Evolutionary conservation across 2,797 vertebrate species (phyloP).

Genomic region (Malacoctenus gilli): DNA sequence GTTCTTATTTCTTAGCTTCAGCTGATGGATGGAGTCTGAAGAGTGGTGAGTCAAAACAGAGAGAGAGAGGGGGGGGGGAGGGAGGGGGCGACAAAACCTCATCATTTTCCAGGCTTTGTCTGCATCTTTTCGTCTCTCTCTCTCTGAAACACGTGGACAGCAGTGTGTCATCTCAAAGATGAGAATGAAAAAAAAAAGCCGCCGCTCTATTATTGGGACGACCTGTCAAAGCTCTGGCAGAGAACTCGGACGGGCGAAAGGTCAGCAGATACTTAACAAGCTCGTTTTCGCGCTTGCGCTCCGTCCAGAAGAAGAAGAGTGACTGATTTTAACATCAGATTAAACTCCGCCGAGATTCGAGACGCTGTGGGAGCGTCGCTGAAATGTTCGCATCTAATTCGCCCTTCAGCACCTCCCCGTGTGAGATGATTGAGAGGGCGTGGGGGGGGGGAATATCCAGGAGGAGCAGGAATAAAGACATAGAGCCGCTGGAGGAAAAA

Average conservation of each 20-base stretch:
- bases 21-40: constrained; percentile 46
- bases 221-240: constrained; percentile 4
- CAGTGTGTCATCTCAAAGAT: constrained; percentile 3
- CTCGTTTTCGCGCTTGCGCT: constrained; percentile 25
- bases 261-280: constrained; percentile 26
- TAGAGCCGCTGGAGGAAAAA: not conserved
- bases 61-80: not conserved
- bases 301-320: constrained; percentile 16
- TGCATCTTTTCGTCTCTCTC: not conserved
- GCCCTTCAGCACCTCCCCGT: constrained; percentile 24
- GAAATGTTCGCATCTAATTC: constrained; percentile 39
- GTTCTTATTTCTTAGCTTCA: constrained; percentile 27
- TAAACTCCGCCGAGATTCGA: constrained; percentile 21
- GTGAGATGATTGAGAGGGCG: constrained; percentile 13
- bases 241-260: constrained; percentile 19
- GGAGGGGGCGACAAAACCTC: constrained; percentile 2
- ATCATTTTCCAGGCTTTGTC: constrained; percentile 21
- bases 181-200: not conserved
- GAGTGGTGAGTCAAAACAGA: not conserved
- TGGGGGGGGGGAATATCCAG: constrained; percentile 4
- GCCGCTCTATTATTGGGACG: constrained; percentile 4
- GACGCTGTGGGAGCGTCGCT: constrained; percentile 1
- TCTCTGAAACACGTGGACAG: constrained; percentile 5
- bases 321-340: constrained; percentile 46
- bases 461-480: constrained; percentile 5